Evolutionary conservation across 2,888 invertebrate genomes (phyloP), one percentile per base, ranked within the genome.

Genomic region (Orchesellides sinensis): DNA sequence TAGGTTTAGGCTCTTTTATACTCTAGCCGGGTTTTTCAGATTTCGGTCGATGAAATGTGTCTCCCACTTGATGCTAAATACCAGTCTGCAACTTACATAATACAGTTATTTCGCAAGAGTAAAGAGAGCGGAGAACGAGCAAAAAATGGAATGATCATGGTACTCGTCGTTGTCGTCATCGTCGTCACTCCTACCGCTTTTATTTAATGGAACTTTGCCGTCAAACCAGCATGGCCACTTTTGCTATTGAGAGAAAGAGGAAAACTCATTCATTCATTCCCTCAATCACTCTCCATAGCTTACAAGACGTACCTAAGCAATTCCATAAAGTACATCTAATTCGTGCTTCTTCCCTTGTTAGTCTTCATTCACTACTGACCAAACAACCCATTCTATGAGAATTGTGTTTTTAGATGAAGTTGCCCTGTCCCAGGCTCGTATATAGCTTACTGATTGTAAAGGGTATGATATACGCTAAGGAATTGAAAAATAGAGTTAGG

Each of bases 181-280:
- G 54, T 65, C 74, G 74, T 74, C 74, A 74, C 74, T 74, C 74
- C 54, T 54, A 65, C 74, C 54, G 49, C 21, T 47, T 49, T 17
- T 3, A 10, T n/a, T 21, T 74, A 74, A 74, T 74, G 74, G 74
- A 74, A 74, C 54, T 54, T n/a, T 74, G 65, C 65, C 54, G 65
- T 63, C 65, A 65, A 54, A 35, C 35, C 74, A 65, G 74, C 74
- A 74, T 52, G 74, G 59, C 35, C 65, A 65, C 74, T 74, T 65
- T 52, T 69, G 52, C 52, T 19, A 59, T 27, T n/a, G n/a, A n/a
- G n/a, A n/a, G n/a, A n/a, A n/a, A n/a, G n/a, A n/a, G n/a, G 17
- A 59, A n/a, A 32, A 17, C 6, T 40, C 19, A 63, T 45, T n/a
- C 27, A 25, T 72, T 3, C 21, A 29, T 17, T 68, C 72, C 47